A percentile compares a stretch with the other conserved stretches of the same genome.
Conservation (phyloP, 2,797 vertebrate species). For the Phataginus tetradactyla region DNA sequence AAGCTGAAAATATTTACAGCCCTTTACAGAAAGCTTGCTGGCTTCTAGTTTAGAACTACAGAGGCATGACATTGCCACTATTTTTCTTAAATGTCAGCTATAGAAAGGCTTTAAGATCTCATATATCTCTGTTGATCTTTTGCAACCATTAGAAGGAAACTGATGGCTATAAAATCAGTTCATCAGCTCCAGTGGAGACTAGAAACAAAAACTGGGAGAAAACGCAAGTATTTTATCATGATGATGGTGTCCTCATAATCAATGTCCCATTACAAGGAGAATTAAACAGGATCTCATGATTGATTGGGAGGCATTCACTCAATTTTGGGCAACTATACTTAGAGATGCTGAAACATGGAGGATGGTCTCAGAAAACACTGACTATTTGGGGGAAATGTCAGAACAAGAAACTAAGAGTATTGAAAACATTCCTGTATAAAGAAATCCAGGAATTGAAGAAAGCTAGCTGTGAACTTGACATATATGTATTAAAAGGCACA, state of each 20-base stretch:
- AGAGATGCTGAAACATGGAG: neutral
- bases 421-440: neutral
- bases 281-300: conserved; percentile 20
- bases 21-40: neutral
- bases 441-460: neutral
- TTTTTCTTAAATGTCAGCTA: conserved; percentile 29
- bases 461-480: neutral
- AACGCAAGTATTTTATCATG: neutral
- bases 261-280: neutral
- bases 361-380: neutral
- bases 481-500: neutral
- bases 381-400: neutral
- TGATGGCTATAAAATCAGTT: neutral
- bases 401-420: neutral
- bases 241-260: neutral
- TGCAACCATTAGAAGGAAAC: neutral
- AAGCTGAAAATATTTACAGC: neutral
- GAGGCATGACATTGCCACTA: neutral
- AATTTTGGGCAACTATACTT: neutral
- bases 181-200: neutral
- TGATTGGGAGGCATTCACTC: neutral
- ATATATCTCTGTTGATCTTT: conserved; percentile 1
- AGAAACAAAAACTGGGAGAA: neutral
- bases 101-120: conserved; percentile 10
- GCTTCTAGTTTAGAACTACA: neutral